phyloP scores from a whole-genome alignment of 2,113 vertebrate genomes.

The Ancistrus triradiatus region DNA sequence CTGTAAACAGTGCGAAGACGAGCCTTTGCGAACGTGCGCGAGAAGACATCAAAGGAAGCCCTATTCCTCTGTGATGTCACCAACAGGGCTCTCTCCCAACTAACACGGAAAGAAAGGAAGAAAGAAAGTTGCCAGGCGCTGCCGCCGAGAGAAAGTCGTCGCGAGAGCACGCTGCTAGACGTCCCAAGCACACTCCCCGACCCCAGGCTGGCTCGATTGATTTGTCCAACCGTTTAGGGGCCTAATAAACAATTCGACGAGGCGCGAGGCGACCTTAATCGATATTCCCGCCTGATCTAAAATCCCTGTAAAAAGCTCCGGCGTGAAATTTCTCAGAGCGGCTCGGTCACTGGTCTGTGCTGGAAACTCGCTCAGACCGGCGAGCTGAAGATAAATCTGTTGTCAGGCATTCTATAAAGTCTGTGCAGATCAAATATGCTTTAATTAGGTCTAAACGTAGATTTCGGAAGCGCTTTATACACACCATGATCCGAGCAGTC shows the following conservation, averaged over 20 bases:
- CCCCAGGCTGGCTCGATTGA: constrained; percentile 23
- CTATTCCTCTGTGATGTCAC: constrained; percentile 76
- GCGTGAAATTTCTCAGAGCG: too few relatives aligned
- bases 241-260: constrained; percentile 34
- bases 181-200: constrained; percentile 49
- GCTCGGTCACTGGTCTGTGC: constrained; percentile 23
- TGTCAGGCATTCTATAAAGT: too few relatives aligned
- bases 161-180: constrained; percentile 46
- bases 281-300: too few relatives aligned
- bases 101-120: constrained; percentile 44
- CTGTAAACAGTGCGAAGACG: too few relatives aligned
- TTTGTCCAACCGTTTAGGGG: constrained; percentile 22
- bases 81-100: constrained; percentile 61
- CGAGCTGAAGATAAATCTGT: too few relatives aligned
- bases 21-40: too few relatives aligned
- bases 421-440: too few relatives aligned
- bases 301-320: too few relatives aligned
- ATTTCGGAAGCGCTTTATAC: too few relatives aligned
- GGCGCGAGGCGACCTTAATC: too few relatives aligned
- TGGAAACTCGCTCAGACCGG: constrained; percentile 22
- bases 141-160: constrained; percentile 57
- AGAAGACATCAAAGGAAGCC: constrained; percentile 78
- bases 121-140: constrained; percentile 46
- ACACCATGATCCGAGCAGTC: too few relatives aligned
- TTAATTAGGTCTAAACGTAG: too few relatives aligned